These are phyloP conservation scores for Brachionus rubens DNA, from an alignment of 1,140 invertebrate species.

Conservation along the genomic window DNA sequence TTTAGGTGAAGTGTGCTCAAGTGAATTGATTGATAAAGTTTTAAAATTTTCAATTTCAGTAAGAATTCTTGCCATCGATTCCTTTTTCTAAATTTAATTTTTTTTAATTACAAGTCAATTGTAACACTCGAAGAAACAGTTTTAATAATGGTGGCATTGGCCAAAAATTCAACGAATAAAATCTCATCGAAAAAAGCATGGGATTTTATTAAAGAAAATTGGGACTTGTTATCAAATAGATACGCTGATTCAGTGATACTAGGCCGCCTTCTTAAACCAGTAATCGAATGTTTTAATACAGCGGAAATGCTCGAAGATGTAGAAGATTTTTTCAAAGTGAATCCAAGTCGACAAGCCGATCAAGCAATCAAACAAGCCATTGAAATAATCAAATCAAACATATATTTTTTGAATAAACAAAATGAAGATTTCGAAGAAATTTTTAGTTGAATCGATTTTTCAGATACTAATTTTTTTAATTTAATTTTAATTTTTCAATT, in stretches of 20 bases:
- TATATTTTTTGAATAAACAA: constrained; percentile 77
- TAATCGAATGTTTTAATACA: constrained; percentile 80
- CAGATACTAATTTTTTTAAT: too few species aligned
- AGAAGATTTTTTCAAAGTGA: constrained; percentile 69
- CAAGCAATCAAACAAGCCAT: constrained; percentile 74
- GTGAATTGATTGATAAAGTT: constrained; percentile 70
- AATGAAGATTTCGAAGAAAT: constrained; percentile 45
- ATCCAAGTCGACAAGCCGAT: constrained; percentile 75
- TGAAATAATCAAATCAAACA: constrained; percentile 82
- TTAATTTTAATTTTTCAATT: too few species aligned
- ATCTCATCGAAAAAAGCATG: constrained; percentile 78
- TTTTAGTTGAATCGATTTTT: not conserved
- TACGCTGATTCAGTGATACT: constrained; percentile 76
- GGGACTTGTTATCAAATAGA: constrained; percentile 69
- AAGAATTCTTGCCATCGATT: not conserved
- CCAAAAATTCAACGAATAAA: constrained; percentile 62
- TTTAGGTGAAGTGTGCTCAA: constrained; percentile 70
- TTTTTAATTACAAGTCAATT: constrained; percentile 68
- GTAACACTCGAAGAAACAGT: constrained; percentile 84
- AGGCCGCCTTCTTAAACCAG: constrained; percentile 65
- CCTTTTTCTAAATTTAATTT: constrained; percentile 14
- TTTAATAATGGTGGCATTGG: constrained; percentile 79
- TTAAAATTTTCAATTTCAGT: constrained; percentile 78
- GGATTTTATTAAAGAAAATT: constrained; percentile 83
- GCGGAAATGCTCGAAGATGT: constrained; percentile 63